Evolutionary conservation across 2,888 invertebrate genomes (phyloP).

Genomic region (Athripsodes cinereus): DNA sequence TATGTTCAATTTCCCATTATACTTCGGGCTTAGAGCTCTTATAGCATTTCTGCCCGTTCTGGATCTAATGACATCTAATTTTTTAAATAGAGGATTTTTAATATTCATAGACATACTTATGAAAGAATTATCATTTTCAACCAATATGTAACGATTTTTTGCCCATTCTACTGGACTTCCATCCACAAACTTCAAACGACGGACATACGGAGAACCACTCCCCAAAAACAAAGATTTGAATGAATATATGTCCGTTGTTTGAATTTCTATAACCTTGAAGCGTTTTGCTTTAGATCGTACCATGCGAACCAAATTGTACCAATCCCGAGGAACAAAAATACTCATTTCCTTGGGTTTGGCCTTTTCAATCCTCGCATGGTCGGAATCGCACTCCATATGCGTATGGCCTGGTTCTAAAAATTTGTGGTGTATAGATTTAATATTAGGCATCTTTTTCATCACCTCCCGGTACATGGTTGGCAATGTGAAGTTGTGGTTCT

Average conservation of each 20-base stretch:
- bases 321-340: conserved; percentile 6
- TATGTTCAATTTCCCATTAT: neutral
- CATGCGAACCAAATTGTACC: conserved; percentile 5
- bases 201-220: neutral
- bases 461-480: neutral
- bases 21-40: neutral
- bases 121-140: neutral
- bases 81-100: neutral
- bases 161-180: neutral
- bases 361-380: conserved; percentile 4
- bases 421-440: conserved; percentile 1
- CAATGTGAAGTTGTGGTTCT: conserved; percentile 4
- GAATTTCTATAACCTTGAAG: neutral
- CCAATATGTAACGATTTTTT: neutral
- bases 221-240: neutral
- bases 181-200: conserved; percentile 3
- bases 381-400: conserved; percentile 7
- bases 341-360: conserved; percentile 7
- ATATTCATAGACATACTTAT: neutral
- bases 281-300: neutral
- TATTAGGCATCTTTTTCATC: neutral
- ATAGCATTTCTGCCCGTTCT: neutral
- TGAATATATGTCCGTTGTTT: conserved; percentile 1
- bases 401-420: conserved; percentile 7
- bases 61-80: neutral